Base-by-base conservation (phyloP, 1,140 invertebrate species). In the Bombus haemorrhoidalis region DNA sequence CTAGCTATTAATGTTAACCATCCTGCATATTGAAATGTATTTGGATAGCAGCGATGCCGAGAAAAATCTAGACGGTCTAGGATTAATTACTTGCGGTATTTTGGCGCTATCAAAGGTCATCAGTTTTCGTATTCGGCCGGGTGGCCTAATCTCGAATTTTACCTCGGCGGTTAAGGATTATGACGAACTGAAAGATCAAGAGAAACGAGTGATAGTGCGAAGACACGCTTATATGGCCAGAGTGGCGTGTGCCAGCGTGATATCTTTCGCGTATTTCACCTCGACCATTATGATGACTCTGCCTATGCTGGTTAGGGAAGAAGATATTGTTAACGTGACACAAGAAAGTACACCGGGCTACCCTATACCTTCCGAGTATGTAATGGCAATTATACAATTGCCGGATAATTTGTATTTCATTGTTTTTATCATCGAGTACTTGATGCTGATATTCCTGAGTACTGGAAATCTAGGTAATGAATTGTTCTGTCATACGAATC, bases 401-500 rank as follows among this genome's bases (percentile, higher is more conserved):
- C 74, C 88, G 3, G 13, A 43, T 0, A 57, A 9, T 5, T 32
- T 89, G 53, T n/a, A 68, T n/a, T 32, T 10, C 25, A 10, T 69
- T 3, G 12, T 87, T 1, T 83, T 69, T 5, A 0, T 81, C 8
- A 3, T 62, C 1, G 66, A 89, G n/a, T 47, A 53, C n/a, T 1
- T 81, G 0, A 47, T 87, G 41, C 8, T 89, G 37, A 0, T 81
- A 10, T 0, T 80, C 4, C 43, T 59, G 39, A 47, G 39, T 32
- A 81, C 32, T 10, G 73, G 84, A 34, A 89, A 89, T 59, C 10
- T 81, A 8, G 88, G 87, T 89, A 89, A 86, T 25, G 28, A 28
- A 53, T 25, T 64, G 0, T 62, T 3, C 4, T 39, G 32, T 62
- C 6, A 22, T 53, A 22, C 5, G 6, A 53, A 53, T 22, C 5